phyloP scores from a whole-genome alignment of 2,797 vertebrate species.

The Anabacerthia variegaticeps region DNA sequence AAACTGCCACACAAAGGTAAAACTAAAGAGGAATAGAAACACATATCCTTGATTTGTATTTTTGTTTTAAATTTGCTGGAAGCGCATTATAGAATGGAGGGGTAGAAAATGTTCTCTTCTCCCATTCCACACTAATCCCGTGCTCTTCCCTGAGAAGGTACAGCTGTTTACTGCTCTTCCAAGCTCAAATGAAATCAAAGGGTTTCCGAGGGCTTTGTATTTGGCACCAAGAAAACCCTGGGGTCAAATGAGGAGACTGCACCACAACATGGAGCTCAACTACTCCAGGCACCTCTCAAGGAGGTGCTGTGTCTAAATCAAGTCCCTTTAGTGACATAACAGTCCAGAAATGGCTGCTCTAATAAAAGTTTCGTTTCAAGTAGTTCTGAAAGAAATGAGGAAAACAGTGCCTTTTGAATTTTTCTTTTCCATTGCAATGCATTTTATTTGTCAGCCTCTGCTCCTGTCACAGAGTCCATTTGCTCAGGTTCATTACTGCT shows the following conservation, averaged over 20 bases:
- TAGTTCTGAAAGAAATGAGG: neutral
- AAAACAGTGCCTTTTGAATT: fast-evolving
- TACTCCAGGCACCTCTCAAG: neutral
- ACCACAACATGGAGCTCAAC: neutral
- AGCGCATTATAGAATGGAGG: neutral
- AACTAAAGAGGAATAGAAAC: neutral
- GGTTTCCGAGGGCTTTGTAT: neutral
- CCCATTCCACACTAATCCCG: neutral
- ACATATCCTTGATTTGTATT: neutral
- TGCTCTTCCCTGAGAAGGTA: neutral
- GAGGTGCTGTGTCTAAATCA: neutral
- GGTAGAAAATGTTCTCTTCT: neutral
- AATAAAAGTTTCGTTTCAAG: neutral
- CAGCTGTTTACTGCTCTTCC: slow-evolving; percentile 23
- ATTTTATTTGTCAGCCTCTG: neutral
- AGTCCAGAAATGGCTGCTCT: neutral
- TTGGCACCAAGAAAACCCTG: neutral
- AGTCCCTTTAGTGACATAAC: neutral
- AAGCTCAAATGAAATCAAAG: slow-evolving; percentile 28
- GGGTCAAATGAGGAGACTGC: neutral
- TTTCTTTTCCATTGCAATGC: neutral
- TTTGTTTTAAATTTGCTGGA: neutral
- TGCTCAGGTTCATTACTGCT: neutral
- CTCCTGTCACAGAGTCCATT: neutral
- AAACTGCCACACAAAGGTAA: neutral